Base-by-base conservation (phyloP, 1,140 invertebrate genomes). In the Brachionus rotundiformis region DNA sequence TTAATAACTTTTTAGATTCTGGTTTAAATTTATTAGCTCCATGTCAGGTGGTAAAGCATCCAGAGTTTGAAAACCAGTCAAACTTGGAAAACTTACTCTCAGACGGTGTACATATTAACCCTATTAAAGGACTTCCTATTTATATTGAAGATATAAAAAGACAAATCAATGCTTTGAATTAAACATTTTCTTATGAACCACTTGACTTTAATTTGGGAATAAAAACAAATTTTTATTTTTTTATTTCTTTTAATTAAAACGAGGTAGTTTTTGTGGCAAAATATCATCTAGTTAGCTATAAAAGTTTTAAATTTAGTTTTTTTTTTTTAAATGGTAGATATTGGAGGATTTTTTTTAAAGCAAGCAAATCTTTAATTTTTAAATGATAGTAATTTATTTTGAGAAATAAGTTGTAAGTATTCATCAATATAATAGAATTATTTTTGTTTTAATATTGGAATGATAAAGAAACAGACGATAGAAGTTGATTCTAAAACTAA, bases 1-100 rank as follows among this genome's bases (percentile, higher is more conserved):
- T 73, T 73, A 73, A 73, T 44, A 44, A 44, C 10, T 73, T 73
- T 73, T 73, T 73, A 44, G 27, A 73, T 25, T 44, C 19, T 3
- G 25, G 19, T 41, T 27, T 73, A 44, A 44, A 23, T 11, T 13
- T 44, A 10, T 6, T 47, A 23, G 25, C 27, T 44, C 16, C 16
- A 25, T 73, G 68, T 44, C 2, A 73, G 36, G 36, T 73, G 44
- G 25, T 73, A 25, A 44, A 41, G 25, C 68, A 73, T 73, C n/a
- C 44, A 13, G 23, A 23, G 25, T 73, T 73, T 25, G 68, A 73
- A 44, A n/a, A 44, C 25, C 44, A 73, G 44, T 25, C 36, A 25
- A 11, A 73, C 44, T 44, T 73, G 16, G 39, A 73, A 27, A 23
- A 7, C 25, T 13, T 73, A n/a, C 41, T 73, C 11, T n/a, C 10